Percentiles rank a stretch among this genome's conserved stretches.
These are phyloP conservation scores for Haliclona indistincta DNA, from an alignment of 37 sponge, comb jelly and placozoan species.

Conservation along the genomic window DNA sequence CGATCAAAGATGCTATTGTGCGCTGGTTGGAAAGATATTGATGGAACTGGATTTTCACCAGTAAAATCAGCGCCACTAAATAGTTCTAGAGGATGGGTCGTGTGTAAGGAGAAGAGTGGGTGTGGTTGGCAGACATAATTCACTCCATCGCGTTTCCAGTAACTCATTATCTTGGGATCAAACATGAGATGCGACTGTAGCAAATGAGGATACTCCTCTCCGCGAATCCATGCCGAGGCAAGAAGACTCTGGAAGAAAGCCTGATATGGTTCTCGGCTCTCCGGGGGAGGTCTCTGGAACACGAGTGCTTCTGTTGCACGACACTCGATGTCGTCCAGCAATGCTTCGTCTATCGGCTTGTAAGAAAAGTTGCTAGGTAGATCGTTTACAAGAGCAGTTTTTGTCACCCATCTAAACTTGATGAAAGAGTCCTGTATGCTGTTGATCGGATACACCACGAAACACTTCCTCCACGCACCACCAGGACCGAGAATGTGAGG, in stretches of 20 bases:
- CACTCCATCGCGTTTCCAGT: slow-evolving; percentile 58
- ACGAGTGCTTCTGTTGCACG: slow-evolving; percentile 34
- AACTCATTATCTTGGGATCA: slow-evolving; percentile 51
- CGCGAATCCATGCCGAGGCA: slow-evolving; percentile 46
- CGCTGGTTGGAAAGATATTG: slow-evolving; percentile 21
- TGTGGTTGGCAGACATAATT: slow-evolving; percentile 43
- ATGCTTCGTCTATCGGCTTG: not conserved
- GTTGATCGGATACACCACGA: slow-evolving; percentile 56
- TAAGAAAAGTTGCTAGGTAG: slow-evolving; percentile 45
- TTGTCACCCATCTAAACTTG: slow-evolving; percentile 76
- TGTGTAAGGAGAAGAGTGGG: slow-evolving; percentile 61
- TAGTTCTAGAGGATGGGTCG: slow-evolving; percentile 35
- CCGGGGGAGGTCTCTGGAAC: not conserved
- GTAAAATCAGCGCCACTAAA: slow-evolving; percentile 29
- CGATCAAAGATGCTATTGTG: slow-evolving; percentile 50
- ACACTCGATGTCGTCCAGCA: slow-evolving; percentile 22
- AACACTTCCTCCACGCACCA: slow-evolving; percentile 75
- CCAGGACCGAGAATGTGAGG: slow-evolving; percentile 81
- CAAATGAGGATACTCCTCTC: slow-evolving; percentile 33
- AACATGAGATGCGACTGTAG: slow-evolving; percentile 33
- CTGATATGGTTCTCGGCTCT: not conserved
- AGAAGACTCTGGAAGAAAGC: slow-evolving; percentile 47
- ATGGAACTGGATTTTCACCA: slow-evolving; percentile 15
- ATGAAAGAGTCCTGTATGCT: slow-evolving; percentile 32
- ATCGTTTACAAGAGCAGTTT: slow-evolving; percentile 41